A percentile compares a stretch with the other conserved stretches of the same genome.
These are phyloP conservation scores for Cervus canadensis DNA, from an alignment of 2,113 vertebrate species.

Conservation along the genomic window DNA sequence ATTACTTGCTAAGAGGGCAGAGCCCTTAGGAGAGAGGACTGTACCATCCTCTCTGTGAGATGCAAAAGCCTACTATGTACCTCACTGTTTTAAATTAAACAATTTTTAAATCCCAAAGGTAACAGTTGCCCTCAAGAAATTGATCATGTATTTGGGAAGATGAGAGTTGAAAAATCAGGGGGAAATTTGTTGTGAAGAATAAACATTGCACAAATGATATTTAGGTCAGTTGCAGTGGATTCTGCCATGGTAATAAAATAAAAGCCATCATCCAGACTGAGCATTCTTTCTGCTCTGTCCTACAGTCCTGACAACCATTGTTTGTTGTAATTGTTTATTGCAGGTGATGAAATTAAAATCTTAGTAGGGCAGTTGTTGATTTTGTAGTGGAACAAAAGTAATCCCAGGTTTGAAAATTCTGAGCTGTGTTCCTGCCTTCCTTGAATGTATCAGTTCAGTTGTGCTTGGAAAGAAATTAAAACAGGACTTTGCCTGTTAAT, in stretches of 20 bases:
- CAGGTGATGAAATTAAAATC: neutral
- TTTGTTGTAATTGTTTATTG: neutral
- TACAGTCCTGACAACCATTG: neutral
- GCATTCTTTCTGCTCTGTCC: neutral
- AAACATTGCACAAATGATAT: neutral
- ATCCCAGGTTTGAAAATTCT: neutral
- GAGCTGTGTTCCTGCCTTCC: neutral
- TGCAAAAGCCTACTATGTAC: neutral
- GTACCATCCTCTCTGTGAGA: neutral
- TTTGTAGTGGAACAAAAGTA: conserved; percentile 3
- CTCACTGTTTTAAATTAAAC: neutral
- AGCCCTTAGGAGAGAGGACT: neutral
- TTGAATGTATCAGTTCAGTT: neutral
- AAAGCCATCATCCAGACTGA: neutral
- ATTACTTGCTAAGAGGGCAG: neutral
- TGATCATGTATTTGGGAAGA: neutral
- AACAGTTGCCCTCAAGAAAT: neutral
- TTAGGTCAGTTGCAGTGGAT: neutral
- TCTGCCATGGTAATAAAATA: neutral
- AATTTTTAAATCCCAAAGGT: neutral
- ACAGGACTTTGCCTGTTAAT: neutral
- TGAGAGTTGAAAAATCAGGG: neutral
- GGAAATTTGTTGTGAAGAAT: neutral
- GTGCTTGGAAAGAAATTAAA: conserved; percentile 2
- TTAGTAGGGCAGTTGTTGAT: neutral